These are phyloP conservation scores for Stenotaenia linearis DNA, from an alignment of 2,888 invertebrate species.

Conservation along the genomic window DNA sequence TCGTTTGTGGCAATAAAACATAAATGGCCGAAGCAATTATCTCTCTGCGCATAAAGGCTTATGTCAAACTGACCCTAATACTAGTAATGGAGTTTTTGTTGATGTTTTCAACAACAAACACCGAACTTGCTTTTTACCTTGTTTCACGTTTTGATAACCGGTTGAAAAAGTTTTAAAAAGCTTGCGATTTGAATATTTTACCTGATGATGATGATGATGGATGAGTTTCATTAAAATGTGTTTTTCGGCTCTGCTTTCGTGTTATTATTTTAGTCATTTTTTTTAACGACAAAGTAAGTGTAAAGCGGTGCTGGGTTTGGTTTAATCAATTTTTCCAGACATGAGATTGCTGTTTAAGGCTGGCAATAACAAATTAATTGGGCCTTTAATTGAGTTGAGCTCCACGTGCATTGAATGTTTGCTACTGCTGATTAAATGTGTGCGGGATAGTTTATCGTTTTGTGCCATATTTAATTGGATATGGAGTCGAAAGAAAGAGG, in stretches of 20 bases:
- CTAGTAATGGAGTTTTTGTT: background rate
- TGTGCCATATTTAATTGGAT: background rate
- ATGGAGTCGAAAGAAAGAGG: background rate
- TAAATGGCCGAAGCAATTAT: no score
- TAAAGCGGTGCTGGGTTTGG: background rate
- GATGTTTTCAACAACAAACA: no score
- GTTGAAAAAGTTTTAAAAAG: no score
- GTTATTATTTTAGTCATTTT: background rate
- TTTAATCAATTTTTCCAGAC: background rate
- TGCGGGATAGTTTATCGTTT: background rate
- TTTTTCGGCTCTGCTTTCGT: background rate
- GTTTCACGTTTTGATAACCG: no score
- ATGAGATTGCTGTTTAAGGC: background rate
- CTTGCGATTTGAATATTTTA: no score
- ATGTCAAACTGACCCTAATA: background rate
- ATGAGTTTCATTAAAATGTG: background rate
- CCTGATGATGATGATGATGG: background rate
- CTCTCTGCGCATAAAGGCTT: background rate
- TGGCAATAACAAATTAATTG: background rate
- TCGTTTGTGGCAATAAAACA: background rate
- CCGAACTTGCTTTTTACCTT: no score
- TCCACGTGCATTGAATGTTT: background rate
- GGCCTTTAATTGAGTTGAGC: background rate
- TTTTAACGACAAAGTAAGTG: background rate
- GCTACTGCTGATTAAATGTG: background rate